Evolutionary conservation across 2,797 vertebrate genomes (phyloP), one percentile per base, ranked within the genome.

Genomic region (Phylloscopus collybita): DNA sequence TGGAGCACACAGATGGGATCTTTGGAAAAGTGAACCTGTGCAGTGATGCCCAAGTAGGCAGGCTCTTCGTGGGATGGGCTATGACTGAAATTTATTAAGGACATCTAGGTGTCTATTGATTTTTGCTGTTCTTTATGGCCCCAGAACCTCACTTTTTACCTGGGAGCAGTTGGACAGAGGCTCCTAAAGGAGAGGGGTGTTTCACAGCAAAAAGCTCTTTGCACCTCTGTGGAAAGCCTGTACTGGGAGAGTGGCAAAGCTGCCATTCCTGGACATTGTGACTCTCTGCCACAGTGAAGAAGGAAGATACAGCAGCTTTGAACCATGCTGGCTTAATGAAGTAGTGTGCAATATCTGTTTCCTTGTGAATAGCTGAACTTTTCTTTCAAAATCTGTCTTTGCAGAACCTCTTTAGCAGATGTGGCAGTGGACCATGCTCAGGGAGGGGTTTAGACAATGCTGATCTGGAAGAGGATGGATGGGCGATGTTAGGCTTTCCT

Each of bases 361-460:
- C 42, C 9, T 49, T 57, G 25, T 25, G 23, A 54, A 29, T 14
- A 36, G 56, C 16, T 71, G 18, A 6, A 21, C 13, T 44, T 65
- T 49, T 54, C 34, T 23, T 25, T 59, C 22, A 49, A 59, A 86
- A 42, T 40, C 22, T 72, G 56, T n/a, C 30, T 62, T 61, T 59
- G 12, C 25, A 83, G 50, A 74, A 15, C 32, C 36, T 45, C 27
- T 74, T 79, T 26, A 79, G 44, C 44, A 70, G 16, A 44, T 12
- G 27, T 50, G 5, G 5, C 5, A 3, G 44, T 2, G 9, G 6
- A 60, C 5, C 0, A 0, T 29, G 18, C 49, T 36, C 2, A 4
- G 29, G 34, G 29, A 44, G 51, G 30, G 12, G 20, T 66, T 74
- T 42, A 32, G 20, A 10, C 0, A 1, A 13, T 27, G 16, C 19